A percentile compares a stretch with the other conserved stretches of the same genome.
These are phyloP conservation scores for Porites evermanni DNA, from an alignment of 92 coral and sea anemone species.

Conservation along the genomic window DNA sequence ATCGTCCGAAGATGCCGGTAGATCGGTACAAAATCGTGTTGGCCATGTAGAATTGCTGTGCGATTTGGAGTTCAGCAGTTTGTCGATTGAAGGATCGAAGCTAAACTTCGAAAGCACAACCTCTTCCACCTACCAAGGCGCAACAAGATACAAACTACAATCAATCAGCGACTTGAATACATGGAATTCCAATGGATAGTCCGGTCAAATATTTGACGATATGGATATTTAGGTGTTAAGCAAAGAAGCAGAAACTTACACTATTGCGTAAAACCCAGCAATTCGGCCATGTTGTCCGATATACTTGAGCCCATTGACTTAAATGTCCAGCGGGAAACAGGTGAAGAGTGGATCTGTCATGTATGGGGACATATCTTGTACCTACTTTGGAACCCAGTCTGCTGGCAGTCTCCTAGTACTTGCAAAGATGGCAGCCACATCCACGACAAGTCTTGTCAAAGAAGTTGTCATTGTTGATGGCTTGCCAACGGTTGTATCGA, in stretches of 20 bases:
- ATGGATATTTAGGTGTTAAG: not conserved
- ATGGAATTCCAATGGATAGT: too few relatives aligned
- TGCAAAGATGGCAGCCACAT: conserved; percentile 65
- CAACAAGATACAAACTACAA: not conserved
- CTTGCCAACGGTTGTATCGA: conserved; percentile 88
- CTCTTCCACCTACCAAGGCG: not conserved
- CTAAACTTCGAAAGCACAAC: not conserved
- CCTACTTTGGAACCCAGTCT: conserved; percentile 3
- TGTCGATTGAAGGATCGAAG: not conserved
- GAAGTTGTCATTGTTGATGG: conserved; percentile 75
- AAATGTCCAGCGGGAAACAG: not conserved
- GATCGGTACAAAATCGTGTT: conserved; percentile 1
- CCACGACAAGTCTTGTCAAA: conserved; percentile 47
- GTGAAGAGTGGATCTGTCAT: too few relatives aligned
- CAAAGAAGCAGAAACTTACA: not conserved
- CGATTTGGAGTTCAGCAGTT: not conserved
- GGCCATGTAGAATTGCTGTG: not conserved
- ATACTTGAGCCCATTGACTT: conserved; percentile 14
- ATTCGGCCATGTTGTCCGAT: not conserved
- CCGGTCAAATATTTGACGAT: too few relatives aligned
- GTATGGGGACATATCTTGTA: too few relatives aligned
- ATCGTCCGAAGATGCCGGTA: not conserved
- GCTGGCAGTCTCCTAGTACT: too few relatives aligned
- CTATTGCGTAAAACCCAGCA: not conserved
- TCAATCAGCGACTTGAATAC: not conserved